Base-by-base conservation (phyloP, 2,113 vertebrate species). In the Phrynocephalus versicolor region DNA sequence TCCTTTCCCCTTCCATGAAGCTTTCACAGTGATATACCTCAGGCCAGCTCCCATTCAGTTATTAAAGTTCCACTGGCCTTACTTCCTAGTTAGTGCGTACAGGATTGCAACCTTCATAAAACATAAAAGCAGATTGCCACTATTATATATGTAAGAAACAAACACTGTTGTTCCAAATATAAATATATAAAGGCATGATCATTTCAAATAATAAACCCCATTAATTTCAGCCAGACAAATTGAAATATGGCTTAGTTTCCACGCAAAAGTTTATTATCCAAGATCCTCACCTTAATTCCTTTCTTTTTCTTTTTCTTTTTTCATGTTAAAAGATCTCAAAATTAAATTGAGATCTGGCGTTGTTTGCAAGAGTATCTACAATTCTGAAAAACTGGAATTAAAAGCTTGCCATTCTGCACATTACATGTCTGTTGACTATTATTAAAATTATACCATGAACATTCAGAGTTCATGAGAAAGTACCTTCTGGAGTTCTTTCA, bases 21-120 rank as follows among this genome's bases (percentile, higher is more conserved):
- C 5, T 10, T 51, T 51, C 10, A 51, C 45, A 51, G 45, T 6
- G 5, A 51, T 10, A 51, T 51, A 51, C 10, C 45, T 51, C 45
- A 51, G 45, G 45, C 45, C 10, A 51, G 5, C 45, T 51, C 45
- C 45, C 5, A 51, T 10, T 51, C 45, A 51, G 10, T 10, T 51
- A 51, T 51, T 51, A 51, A 51, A 74, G 70, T 23, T 72, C 19
- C 37, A 41, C 23, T 71, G 33, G 35, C 33, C 19, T 37, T 39
- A 39, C 18, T 72, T 35, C 19, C 35, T 45, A 18, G 8, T 73
- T 27, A 41, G 82, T 3, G 78, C 94, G 91, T 93, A 96, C 2
- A 37, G 69, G 94, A 96, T 95, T 95, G 91, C 62, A 87, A 92
- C 92, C 95, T 94, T 27, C 93, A 94, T 95, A 95, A 95, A 94